Base-by-base conservation (phyloP, 2,888 invertebrate genomes). In the Argyresthia albistria region DNA sequence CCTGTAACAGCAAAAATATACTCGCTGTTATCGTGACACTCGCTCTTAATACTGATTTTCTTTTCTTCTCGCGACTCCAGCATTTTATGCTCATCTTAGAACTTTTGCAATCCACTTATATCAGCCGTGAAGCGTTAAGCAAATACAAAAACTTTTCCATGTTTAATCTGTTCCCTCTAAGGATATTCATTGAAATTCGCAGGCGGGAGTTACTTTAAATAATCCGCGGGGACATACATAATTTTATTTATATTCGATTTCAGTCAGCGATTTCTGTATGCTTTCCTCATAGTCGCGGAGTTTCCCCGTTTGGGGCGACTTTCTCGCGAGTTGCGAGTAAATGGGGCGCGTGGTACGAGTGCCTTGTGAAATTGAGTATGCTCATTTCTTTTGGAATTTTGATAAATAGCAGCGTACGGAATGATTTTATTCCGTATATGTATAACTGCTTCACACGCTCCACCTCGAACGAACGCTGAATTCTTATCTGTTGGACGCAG, bases 91-190 rank as follows among this genome's bases (percentile, higher is more conserved):
- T 80, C 82, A 80, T 84, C 80, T 74, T 64, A 59, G 73, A 87
- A 87, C 84, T 86, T 87, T 87, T 73, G 83, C 84, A 87, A 87
- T 87, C 80, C 86, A 86, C 84, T 87, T 86, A 86, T 81, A 83
- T 84, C 86, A 83, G 75, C 80, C 76, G 79, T 80, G 82, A 80
- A 80, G 77, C 76, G 79, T 75, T 79, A 82, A 81, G 80, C 79
- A 84, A 84, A 87, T 79, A 86, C 80, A 83, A 83, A 87, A 87
- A 84, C 68, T 86, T 86, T 71, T 71, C 62, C 73, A 70, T 77
- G 77, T 81, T 83, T 84, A 84, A 87, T 86, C 83, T 81, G 67
- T 75, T 69, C 75, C 71, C 77, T 82, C 80, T 82, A 77, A 78
- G 78, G 76, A 73, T 81, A 81, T 82, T 76, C 80, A 84, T 82